Evolutionary conservation across 2,888 invertebrate species (phyloP).

Genomic region (Aphodius sticticus): DNA sequence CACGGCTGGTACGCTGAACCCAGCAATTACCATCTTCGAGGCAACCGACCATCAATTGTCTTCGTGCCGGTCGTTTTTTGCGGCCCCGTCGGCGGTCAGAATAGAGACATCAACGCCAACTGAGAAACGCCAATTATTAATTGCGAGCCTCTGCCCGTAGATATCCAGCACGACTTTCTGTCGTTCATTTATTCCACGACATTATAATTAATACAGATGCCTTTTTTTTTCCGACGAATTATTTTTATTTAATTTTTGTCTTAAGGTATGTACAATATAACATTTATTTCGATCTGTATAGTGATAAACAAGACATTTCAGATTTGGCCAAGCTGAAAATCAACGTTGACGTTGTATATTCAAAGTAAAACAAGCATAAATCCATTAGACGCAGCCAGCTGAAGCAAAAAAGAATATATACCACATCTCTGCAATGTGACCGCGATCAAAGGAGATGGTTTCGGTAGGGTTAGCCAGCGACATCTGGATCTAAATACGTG

Average conservation of each 20-base stretch:
- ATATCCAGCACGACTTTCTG: neutral
- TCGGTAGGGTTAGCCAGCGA: neutral
- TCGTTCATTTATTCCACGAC: neutral
- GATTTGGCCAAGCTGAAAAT: too few species aligned
- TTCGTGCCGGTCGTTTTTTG: slow-evolving; percentile 4
- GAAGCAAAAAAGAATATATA: neutral
- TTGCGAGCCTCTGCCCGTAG: neutral
- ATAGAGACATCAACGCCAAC: slow-evolving; percentile 4
- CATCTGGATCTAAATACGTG: slow-evolving; percentile 23
- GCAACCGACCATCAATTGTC: slow-evolving; percentile 4
- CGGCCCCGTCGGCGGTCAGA: neutral
- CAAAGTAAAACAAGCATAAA: neutral
- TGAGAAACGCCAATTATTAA: neutral
- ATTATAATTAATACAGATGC: neutral
- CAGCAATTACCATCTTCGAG: neutral
- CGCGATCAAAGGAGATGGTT: neutral
- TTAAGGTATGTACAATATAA: neutral
- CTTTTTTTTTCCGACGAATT: neutral
- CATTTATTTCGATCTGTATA: neutral
- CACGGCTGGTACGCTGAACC: neutral
- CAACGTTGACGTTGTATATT: neutral
- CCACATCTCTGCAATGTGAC: neutral
- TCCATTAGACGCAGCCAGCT: neutral
- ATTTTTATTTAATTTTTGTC: neutral
- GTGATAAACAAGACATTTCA: neutral